phyloP scores from a whole-genome alignment of 92 coral and sea anemone species.

The Epizoanthus stellaris region DNA sequence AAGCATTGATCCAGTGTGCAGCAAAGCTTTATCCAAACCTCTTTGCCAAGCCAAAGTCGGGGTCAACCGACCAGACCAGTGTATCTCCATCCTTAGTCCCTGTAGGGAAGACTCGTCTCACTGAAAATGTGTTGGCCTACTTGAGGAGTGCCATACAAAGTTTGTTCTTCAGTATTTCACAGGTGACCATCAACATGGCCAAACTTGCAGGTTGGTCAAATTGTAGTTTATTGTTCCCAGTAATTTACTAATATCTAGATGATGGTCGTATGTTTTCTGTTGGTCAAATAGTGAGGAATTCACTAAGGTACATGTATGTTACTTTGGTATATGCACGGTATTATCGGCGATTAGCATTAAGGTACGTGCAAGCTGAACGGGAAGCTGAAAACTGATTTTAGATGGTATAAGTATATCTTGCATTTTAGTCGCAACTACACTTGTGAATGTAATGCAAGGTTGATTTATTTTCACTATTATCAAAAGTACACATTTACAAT shows the following conservation, averaged over 20 bases:
- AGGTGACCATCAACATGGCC: constrained; percentile 21
- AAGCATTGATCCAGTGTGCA: background rate
- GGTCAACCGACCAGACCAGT: constrained; percentile 15
- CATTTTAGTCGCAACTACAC: background rate
- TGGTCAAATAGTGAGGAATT: background rate
- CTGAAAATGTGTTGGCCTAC: background rate
- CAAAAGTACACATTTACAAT: background rate
- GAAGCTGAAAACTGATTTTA: no score
- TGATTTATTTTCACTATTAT: background rate
- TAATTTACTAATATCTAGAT: background rate
- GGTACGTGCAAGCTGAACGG: no score
- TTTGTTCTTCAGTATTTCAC: constrained; percentile 11
- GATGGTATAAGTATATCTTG: background rate
- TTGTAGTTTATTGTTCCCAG: background rate
- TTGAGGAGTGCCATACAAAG: background rate
- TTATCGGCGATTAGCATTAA: background rate
- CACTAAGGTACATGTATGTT: no score
- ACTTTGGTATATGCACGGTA: background rate
- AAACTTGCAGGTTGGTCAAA: constrained; percentile 10
- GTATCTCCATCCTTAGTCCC: background rate
- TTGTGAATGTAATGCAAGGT: constrained; percentile 3
- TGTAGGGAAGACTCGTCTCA: background rate
- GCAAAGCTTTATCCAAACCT: background rate
- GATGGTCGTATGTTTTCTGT: background rate
- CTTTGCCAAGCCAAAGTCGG: background rate